A percentile compares a stretch with the other conserved stretches of the same genome.
phyloP scores from a whole-genome alignment of 2,888 invertebrate genomes.

The Antheraea assamensis region DNA sequence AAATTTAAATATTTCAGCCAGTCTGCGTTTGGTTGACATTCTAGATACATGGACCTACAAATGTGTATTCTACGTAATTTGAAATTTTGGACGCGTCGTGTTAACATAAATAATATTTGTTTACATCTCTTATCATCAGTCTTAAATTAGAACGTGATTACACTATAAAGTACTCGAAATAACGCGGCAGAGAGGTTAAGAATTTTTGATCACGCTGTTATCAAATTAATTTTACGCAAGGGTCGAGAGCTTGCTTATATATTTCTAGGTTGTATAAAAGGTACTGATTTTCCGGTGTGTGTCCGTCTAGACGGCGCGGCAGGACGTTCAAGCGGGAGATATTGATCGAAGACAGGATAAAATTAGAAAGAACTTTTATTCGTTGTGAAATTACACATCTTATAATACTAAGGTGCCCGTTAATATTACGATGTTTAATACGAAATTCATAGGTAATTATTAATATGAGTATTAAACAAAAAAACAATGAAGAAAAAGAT shows the following conservation, averaged over 20 bases:
- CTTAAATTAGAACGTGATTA: constrained; percentile 29
- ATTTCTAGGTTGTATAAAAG: not conserved
- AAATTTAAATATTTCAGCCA: too few species aligned
- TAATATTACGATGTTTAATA: not conserved
- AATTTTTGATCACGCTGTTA: not conserved
- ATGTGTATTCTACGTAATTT: not conserved
- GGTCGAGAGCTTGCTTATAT: not conserved
- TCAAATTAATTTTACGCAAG: not conserved
- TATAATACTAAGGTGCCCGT: constrained; percentile 25
- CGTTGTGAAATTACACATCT: constrained; percentile 23
- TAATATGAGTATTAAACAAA: not conserved
- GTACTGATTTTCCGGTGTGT: constrained; percentile 39
- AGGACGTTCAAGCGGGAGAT: constrained; percentile 56
- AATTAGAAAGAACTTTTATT: constrained; percentile 56
- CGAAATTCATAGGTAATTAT: not conserved
- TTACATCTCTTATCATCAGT: constrained; percentile 34
- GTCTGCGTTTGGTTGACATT: too few species aligned
- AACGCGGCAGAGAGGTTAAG: constrained; percentile 1
- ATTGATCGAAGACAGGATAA: constrained; percentile 46
- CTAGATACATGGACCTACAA: too few species aligned
- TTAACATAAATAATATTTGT: constrained; percentile 18
- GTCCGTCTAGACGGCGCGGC: constrained; percentile 65
- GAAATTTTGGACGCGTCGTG: not conserved
- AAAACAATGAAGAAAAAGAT: not conserved
- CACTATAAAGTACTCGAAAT: constrained; percentile 26